Conservation (phyloP, 1,140 invertebrate species). For the Monochamus saltuarius region DNA sequence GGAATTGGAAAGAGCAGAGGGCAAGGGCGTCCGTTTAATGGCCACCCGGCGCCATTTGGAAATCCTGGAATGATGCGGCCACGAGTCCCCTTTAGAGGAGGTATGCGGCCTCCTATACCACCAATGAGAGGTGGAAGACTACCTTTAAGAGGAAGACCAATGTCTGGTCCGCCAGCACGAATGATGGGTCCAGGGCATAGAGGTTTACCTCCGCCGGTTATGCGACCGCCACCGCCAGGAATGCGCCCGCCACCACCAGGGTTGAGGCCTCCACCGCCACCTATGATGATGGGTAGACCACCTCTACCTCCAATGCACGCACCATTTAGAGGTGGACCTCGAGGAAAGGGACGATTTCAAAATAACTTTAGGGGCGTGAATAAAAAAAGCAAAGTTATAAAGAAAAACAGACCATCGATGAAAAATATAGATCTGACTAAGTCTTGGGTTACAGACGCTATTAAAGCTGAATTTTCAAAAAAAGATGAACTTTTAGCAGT, state of each 20-base stretch:
- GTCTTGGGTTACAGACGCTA: constrained; percentile 48
- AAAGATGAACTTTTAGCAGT: constrained; percentile 46
- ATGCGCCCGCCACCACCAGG: constrained; percentile 35
- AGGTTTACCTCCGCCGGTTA: constrained; percentile 33
- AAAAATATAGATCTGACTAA: constrained; percentile 46
- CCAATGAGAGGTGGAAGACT: constrained; percentile 32
- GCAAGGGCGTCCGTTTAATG: constrained; percentile 27
- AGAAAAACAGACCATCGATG: constrained; percentile 37
- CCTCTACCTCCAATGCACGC: constrained; percentile 32
- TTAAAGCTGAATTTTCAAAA: constrained; percentile 44
- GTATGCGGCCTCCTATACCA: constrained; percentile 30
- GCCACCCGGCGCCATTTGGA: constrained; percentile 29
- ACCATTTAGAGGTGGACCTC: constrained; percentile 28
- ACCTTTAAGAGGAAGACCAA: constrained; percentile 24
- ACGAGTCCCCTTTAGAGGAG: constrained; percentile 31
- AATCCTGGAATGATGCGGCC: constrained; percentile 26
- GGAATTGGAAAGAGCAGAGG: constrained; percentile 23
- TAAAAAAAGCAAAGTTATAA: constrained; percentile 40
- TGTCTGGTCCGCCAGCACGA: constrained; percentile 25
- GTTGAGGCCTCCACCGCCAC: constrained; percentile 39
- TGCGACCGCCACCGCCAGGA: constrained; percentile 36
- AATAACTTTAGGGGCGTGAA: constrained; percentile 27
- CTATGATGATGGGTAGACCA: constrained; percentile 40
- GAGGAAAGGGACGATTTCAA: constrained; percentile 22
- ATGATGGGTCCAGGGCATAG: constrained; percentile 39